phyloP scores from a whole-genome alignment of 2,888 invertebrate species.

The Aphidius colemani region DNA sequence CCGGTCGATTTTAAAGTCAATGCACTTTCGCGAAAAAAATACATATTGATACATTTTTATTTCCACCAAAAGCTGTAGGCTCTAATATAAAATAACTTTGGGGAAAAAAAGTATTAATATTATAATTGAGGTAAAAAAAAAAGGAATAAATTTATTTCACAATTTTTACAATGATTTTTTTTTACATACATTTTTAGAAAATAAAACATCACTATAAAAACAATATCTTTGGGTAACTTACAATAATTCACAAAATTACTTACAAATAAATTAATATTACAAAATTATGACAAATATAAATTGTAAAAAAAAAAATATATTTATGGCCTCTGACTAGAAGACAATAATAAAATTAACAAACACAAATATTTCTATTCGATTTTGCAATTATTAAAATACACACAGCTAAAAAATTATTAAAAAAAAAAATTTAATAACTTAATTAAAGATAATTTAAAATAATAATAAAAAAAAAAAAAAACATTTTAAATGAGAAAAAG shows the following conservation, averaged over 20 bases:
- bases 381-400: background rate
- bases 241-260: background rate
- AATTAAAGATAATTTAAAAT: background rate
- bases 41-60: no score
- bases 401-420: constrained; percentile 2
- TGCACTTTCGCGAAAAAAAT: no score
- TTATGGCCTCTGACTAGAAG: constrained; percentile 20
- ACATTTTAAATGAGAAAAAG: background rate
- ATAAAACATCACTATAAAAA: background rate
- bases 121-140: background rate
- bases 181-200: background rate
- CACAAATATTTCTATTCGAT: background rate
- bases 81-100: no score
- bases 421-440: background rate
- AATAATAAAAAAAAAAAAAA: background rate
- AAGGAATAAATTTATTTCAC: background rate
- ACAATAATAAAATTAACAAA: background rate
- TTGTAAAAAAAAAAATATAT: background rate
- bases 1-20: no score
- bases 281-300: background rate
- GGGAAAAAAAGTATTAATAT: background rate
- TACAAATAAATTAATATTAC: background rate
- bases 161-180: constrained; percentile 14
- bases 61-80: no score
- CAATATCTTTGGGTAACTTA: background rate